Base-by-base conservation (phyloP, 2,888 invertebrate genomes). In the Steinernema scapterisci region DNA sequence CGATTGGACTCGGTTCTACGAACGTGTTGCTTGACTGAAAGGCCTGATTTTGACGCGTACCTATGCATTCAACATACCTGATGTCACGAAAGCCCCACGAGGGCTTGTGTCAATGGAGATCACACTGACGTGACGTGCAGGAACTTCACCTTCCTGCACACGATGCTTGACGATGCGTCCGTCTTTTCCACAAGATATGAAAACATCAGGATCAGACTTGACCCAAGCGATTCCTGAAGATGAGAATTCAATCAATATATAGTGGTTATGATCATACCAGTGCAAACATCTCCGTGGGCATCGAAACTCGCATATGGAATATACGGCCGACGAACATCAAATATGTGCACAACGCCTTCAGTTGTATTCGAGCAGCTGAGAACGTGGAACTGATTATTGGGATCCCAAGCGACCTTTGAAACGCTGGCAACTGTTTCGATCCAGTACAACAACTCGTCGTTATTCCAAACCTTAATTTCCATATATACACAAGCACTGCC, bases 21-120 rank as follows among this genome's bases (percentile, higher is more conserved):
- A n/a, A 63, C 63, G 31, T 63, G 63, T 13, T 63, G 63, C 31
- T 63, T 63, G 5, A 63, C 63, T 63, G 31, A 63, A 63, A 27
- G 1, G 19, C 3, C 31, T 25, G 16, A 2, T 5, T 48, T 31
- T 16, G 3, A 31, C 19, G 27, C 31, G 9, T 5, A n/a, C 13
- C 9, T 3, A 38, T 38, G 38, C 5, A 38, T 38, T 38, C 63
- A 13, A 25, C 31, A 1, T 5, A 63, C 63, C 63, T 31, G 63
- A 21, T 7, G 63, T 63, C 9, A 63, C 27, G 1, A 63, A 7
- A 13, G 16, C n/a, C 9, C 63, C 63, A 5, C 19, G 27, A 5
- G 63, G 31, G 16, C 63, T 31, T 11, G 31, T 63, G 31, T 63
- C 63, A 1, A 63, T 1, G 16, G 63, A 63, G 9, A 63, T 31